Evolutionary conservation across 2,113 vertebrate genomes (phyloP).

Genomic region (Dolichotis patagonum): DNA sequence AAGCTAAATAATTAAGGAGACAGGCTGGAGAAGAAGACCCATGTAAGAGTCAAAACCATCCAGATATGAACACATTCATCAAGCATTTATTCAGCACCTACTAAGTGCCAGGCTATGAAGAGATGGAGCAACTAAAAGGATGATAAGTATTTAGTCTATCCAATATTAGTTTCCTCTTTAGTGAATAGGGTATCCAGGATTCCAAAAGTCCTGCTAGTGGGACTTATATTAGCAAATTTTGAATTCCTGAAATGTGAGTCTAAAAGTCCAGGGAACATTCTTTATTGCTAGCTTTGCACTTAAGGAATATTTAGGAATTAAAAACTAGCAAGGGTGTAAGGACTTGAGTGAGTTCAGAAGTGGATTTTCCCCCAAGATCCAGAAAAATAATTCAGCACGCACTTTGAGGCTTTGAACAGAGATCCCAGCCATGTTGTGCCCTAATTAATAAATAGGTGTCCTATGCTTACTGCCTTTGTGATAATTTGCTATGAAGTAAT

Average conservation of each 20-base stretch:
- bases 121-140: neutral
- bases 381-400: neutral
- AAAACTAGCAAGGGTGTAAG: neutral
- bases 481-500: too few species aligned
- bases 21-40: neutral
- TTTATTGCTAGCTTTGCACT: neutral
- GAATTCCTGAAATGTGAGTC: neutral
- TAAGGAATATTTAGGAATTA: neutral
- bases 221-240: neutral
- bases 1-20: neutral
- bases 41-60: neutral
- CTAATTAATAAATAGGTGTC: too few species aligned
- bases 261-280: neutral
- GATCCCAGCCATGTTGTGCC: too few species aligned
- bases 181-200: neutral
- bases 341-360: neutral
- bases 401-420: too few species aligned
- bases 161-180: neutral
- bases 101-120: neutral
- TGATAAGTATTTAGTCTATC: neutral
- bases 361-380: neutral
- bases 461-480: too few species aligned
- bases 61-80: neutral
- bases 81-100: constrained; percentile 17
- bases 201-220: neutral